phyloP scores from a whole-genome alignment of 2,888 invertebrate genomes.

The Temnothorax rugatulus region DNA sequence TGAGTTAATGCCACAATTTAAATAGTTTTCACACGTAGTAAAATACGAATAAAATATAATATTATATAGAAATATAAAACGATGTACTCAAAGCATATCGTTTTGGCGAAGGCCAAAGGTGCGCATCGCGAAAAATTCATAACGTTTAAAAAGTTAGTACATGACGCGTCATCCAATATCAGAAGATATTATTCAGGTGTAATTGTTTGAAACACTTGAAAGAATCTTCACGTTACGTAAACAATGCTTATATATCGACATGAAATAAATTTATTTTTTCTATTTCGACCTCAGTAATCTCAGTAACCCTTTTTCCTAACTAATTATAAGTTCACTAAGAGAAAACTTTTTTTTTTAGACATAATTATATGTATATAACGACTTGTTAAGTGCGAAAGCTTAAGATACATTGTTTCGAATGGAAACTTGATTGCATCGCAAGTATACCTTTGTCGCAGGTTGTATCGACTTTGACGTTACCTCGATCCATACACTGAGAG shows the following conservation, averaged over 20 bases:
- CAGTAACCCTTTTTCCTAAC: background rate
- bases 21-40: background rate
- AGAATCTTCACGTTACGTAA: background rate
- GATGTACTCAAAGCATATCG: no score
- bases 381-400: background rate
- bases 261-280: background rate
- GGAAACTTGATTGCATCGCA: slow-evolving; percentile 4
- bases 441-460: background rate
- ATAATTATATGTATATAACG: background rate
- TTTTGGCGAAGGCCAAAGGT: background rate
- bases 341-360: background rate
- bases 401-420: background rate
- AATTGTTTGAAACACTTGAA: background rate
- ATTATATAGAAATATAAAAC: background rate
- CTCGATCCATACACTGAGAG: background rate
- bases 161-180: background rate
- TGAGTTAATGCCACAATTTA: slow-evolving; percentile 57
- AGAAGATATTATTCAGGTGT: background rate
- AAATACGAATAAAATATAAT: slow-evolving; percentile 17
- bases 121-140: background rate
- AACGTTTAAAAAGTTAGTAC: background rate
- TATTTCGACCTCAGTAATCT: background rate
- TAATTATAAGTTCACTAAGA: background rate
- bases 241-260: background rate
- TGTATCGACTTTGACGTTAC: slow-evolving; percentile 26